Evolutionary conservation across 2,113 vertebrate species (phyloP), one percentile per base, ranked within the genome.

Genomic region (Bettongia penicillata): DNA sequence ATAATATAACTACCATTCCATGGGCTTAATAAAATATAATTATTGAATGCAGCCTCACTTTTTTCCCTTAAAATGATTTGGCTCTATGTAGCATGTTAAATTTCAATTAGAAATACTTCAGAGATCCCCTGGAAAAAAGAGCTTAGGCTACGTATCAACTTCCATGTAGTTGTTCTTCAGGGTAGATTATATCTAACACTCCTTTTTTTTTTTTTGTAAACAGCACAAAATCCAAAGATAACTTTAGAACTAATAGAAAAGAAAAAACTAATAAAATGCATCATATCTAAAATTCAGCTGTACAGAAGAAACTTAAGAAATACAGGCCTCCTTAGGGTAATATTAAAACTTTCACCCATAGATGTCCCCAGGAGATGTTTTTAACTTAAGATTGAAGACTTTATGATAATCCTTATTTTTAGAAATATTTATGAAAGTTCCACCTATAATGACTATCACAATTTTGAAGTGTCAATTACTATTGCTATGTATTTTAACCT

Each of bases 381-480:
- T 97, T 96, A 96, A 96, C 92, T 93, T 49, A 90, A 77, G 90
- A 93, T 92, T 91, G 91, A 97, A 95, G 26, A 91, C 48, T 51
- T 55, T 93, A 57, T 68, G 96, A 94, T 93, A n/a, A 97, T 97
- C 92, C 97, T 98, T 96, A 94, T 95, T 98, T 98, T 96, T 97
- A 97, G 96, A 96, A 97, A 95, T 93, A 0, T 90, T 51, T 90
- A 89, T 14, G 10, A 53, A 90, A 51, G 1, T 91, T 96, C 93
- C 52, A 12, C 90, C 77, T 68, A 26, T 93, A 61, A 26, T 91
- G 68, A 55, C 84, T 96, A 93, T 14, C 19, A 52, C 95, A 31
- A 95, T 93, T 95, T 93, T 95, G 77, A 93, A 96, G 92, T 50
- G 24, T 53, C 50, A 95, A 0, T 92, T 94, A 91, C 7, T 89